Evolutionary conservation across 2,113 vertebrate species (phyloP).

Genomic region (Pedionomus torquatus): DNA sequence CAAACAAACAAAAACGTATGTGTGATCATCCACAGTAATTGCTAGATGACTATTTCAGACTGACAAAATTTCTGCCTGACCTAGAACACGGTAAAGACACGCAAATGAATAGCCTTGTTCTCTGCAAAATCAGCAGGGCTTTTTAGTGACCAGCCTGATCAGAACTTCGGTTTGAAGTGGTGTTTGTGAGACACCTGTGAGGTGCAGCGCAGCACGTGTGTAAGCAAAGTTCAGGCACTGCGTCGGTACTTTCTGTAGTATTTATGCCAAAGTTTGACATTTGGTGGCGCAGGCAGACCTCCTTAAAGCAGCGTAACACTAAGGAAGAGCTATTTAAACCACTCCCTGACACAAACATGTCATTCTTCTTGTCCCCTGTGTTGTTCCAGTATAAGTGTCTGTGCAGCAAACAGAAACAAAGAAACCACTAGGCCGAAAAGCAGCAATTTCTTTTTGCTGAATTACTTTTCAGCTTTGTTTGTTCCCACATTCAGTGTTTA

Average conservation of each 20-base stretch:
- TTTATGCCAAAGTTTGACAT: not conserved
- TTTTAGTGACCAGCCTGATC: not conserved
- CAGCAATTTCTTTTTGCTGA: not conserved
- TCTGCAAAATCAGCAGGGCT: slow-evolving; percentile 1
- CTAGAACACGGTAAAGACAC: not conserved
- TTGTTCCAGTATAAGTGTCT: not conserved
- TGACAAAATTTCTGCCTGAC: slow-evolving; percentile 1
- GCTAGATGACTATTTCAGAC: not conserved
- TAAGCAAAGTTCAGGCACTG: not conserved
- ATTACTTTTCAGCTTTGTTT: not conserved
- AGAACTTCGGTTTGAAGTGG: slow-evolving; percentile 16
- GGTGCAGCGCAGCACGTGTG: not conserved
- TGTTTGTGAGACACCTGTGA: not conserved
- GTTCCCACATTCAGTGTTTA: not conserved
- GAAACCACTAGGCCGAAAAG: not conserved
- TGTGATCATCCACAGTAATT: not conserved
- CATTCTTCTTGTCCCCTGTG: not conserved
- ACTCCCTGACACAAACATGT: not conserved
- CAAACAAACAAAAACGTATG: not conserved
- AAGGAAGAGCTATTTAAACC: not conserved
- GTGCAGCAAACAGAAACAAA: not conserved
- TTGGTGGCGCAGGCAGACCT: slow-evolving; percentile 39
- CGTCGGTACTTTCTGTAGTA: not conserved
- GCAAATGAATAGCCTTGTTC: slow-evolving; percentile 2
- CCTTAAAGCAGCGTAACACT: not conserved